These are phyloP conservation scores for Psophia crepitans DNA, from an alignment of 2,113 vertebrate genomes.

Conservation along the genomic window DNA sequence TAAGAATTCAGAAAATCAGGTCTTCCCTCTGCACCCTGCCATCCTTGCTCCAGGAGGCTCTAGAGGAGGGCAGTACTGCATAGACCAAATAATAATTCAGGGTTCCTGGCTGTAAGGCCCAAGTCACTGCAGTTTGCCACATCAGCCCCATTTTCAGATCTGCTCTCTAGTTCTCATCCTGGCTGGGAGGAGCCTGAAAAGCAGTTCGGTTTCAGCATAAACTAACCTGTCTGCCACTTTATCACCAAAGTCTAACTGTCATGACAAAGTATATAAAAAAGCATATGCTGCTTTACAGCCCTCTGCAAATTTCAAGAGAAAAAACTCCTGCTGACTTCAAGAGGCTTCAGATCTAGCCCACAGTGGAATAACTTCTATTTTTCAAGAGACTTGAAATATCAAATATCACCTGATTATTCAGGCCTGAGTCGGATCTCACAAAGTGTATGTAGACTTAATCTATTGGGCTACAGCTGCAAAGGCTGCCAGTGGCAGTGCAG, in stretches of 20 bases:
- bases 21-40: neutral
- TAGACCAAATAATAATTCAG: neutral
- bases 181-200: neutral
- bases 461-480: neutral
- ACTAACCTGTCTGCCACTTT: neutral
- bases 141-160: neutral
- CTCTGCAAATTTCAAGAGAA: neutral
- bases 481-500: neutral
- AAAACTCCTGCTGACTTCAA: neutral
- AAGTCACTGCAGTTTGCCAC: neutral
- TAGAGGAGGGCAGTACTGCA: neutral
- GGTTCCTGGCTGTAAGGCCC: neutral
- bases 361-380: neutral
- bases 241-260: neutral
- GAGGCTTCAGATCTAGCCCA: constrained; percentile 3
- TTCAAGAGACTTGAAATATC: neutral
- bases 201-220: neutral
- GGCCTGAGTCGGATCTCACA: neutral
- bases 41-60: neutral
- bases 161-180: neutral
- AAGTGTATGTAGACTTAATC: neutral
- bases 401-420: neutral
- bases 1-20: neutral
- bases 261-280: neutral
- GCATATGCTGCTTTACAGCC: neutral